phyloP scores from a whole-genome alignment of 2,888 invertebrate genomes.

The Campoplex nolae region DNA sequence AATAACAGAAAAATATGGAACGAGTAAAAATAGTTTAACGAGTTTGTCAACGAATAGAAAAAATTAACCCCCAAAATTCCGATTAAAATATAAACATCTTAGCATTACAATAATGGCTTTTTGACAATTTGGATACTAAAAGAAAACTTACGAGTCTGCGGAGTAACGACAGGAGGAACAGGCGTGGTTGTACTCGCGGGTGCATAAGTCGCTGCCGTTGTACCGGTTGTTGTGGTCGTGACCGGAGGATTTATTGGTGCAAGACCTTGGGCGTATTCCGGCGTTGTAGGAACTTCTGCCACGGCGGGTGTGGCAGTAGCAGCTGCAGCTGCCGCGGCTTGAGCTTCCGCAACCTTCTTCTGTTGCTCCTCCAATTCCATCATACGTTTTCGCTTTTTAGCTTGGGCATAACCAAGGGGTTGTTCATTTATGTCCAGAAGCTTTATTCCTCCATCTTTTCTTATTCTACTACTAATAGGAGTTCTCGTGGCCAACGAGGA shows the following conservation, averaged over 20 bases:
- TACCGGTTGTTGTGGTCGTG: constrained; percentile 77
- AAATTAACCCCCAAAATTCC: not conserved
- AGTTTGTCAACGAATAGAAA: not conserved
- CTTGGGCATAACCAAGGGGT: constrained; percentile 93
- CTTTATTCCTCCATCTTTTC: constrained; percentile 97
- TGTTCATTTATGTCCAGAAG: constrained; percentile 97
- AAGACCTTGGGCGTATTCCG: constrained; percentile 94
- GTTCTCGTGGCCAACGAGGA: constrained; percentile 86
- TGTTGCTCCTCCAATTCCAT: constrained; percentile 89
- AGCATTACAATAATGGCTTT: not conserved
- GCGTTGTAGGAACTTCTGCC: constrained; percentile 86
- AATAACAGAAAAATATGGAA: not conserved
- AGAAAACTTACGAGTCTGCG: constrained; percentile 77
- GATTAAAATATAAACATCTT: not conserved
- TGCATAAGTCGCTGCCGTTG: constrained; percentile 75
- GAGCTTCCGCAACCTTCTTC: constrained; percentile 87
- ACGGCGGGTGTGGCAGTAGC: constrained; percentile 80
- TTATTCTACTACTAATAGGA: constrained; percentile 86
- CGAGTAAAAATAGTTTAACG: not conserved
- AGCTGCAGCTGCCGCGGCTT: constrained; percentile 81
- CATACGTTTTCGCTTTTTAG: constrained; percentile 94
- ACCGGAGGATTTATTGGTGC: constrained; percentile 87
- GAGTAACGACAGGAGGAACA: constrained; percentile 75
- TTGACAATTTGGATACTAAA: not conserved
- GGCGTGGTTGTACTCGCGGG: constrained; percentile 78